Percentiles rank a stretch among this genome's conserved stretches.
Evolutionary conservation across 2,113 vertebrate species (phyloP).

Genomic region (Origma solitaria): DNA sequence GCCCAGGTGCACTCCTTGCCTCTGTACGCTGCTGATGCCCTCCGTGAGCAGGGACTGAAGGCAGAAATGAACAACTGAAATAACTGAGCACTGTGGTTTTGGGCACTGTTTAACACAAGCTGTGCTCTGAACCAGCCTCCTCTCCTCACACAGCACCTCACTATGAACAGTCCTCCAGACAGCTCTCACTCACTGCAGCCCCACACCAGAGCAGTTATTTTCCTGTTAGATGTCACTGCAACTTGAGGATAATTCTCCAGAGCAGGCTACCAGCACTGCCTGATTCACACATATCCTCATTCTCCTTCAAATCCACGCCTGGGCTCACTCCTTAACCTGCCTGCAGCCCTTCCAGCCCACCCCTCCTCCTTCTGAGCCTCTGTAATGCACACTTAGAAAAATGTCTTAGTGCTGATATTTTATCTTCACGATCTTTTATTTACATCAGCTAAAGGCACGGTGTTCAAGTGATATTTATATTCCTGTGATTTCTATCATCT

Average conservation of each 20-base stretch:
- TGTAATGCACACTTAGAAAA: background rate
- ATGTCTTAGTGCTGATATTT: background rate
- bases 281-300: background rate
- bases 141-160: background rate
- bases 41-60: background rate
- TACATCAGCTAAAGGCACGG: background rate
- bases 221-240: background rate
- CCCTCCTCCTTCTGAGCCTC: background rate
- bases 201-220: background rate
- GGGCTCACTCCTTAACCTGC: background rate
- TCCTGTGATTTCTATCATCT: constrained; percentile 9
- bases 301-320: background rate
- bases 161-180: background rate
- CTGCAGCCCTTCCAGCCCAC: background rate
- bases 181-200: background rate
- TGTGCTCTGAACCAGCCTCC: no score
- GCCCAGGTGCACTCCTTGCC: background rate
- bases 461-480: background rate
- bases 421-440: background rate
- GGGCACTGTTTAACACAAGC: background rate
- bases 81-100: background rate
- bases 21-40: background rate
- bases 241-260: background rate
- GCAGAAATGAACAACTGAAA: background rate
- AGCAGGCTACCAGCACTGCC: background rate